A percentile compares a stretch with the other conserved stretches of the same genome.
These are phyloP conservation scores for Hemistola chrysoprasaria DNA, from an alignment of 2,888 invertebrate species.

Conservation along the genomic window DNA sequence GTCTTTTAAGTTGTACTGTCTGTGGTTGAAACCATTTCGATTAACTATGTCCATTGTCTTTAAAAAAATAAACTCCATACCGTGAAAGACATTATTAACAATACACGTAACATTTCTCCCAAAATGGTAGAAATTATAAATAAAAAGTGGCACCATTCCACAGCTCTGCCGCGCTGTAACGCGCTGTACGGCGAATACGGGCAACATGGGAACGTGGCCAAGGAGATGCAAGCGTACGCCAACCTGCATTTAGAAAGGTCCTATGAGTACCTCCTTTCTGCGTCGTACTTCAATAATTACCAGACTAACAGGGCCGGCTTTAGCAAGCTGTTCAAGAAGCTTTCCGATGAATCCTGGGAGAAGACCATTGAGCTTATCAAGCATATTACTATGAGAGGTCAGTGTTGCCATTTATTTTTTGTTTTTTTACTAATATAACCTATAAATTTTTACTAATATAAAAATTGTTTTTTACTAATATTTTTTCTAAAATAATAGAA, in stretches of 20 bases:
- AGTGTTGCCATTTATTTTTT: constrained; percentile 34
- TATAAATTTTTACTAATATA: no score
- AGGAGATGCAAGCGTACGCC: constrained; percentile 76
- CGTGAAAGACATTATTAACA: no score
- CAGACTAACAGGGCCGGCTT: constrained; percentile 89
- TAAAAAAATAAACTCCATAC: no score
- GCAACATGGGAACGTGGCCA: constrained; percentile 64
- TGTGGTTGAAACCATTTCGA: no score
- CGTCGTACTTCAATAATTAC: constrained; percentile 89
- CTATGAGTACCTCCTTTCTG: constrained; percentile 88
- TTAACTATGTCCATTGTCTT: no score
- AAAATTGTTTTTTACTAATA: no score
- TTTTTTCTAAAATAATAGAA: no score
- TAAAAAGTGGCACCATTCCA: constrained; percentile 6
- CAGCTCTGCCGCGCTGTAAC: constrained; percentile 82
- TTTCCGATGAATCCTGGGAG: constrained; percentile 89
- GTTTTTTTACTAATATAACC: no score
- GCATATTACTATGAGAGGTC: constrained; percentile 88
- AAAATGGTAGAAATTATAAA: constrained; percentile 6
- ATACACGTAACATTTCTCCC: background rate
- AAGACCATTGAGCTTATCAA: constrained; percentile 89
- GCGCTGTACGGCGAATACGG: constrained; percentile 84
- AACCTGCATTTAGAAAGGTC: constrained; percentile 87
- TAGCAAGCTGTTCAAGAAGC: constrained; percentile 86
- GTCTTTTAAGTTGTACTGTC: no score